phyloP scores from a whole-genome alignment of 2,888 invertebrate genomes.

The Folsomia candida region DNA sequence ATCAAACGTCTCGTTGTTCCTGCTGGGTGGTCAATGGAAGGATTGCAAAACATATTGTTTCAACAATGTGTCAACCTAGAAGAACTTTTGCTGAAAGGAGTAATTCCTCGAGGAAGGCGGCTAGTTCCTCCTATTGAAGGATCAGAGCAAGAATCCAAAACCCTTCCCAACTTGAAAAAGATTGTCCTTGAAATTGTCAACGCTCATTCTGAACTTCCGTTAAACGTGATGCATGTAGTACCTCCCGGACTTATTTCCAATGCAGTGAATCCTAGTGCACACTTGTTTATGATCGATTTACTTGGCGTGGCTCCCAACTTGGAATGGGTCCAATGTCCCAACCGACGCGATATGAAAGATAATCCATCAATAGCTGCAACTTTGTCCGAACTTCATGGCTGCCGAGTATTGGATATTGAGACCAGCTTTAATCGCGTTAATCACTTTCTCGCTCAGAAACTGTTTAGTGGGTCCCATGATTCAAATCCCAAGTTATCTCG shows the following conservation, averaged over 20 bases:
- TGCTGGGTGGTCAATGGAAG: neutral
- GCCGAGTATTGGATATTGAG: neutral
- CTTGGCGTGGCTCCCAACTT: slow-evolving; percentile 2
- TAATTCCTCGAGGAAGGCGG: neutral
- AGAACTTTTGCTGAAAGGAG: neutral
- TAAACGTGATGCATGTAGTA: neutral
- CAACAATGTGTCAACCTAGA: neutral
- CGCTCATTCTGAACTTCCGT: neutral
- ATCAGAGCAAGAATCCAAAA: neutral
- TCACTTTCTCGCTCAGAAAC: slow-evolving; percentile 9
- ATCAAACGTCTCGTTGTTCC: neutral
- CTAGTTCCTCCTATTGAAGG: neutral
- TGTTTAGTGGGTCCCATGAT: neutral
- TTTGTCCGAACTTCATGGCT: neutral
- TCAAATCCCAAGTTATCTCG: neutral
- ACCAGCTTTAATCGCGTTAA: neutral
- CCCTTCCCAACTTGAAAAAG: neutral
- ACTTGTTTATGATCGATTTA: neutral
- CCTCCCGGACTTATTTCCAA: neutral
- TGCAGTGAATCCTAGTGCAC: neutral
- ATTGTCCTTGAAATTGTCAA: neutral
- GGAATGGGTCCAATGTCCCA: neutral
- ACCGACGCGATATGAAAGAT: neutral
- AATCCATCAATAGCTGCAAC: neutral
- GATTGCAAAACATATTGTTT: neutral